phyloP scores from a whole-genome alignment of 2,797 vertebrate species.

The Propithecus perrieri region DNA sequence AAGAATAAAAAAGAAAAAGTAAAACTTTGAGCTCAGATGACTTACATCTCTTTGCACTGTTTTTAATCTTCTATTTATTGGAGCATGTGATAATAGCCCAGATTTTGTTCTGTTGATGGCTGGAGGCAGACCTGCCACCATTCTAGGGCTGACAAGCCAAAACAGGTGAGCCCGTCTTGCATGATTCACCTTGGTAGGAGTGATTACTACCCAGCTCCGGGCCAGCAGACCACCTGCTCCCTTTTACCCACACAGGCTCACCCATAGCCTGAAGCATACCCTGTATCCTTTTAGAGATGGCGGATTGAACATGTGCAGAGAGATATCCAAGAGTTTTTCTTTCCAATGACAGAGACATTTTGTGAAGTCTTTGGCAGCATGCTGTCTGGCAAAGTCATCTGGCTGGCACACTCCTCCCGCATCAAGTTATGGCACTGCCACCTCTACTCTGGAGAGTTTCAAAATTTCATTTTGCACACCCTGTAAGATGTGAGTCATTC shows the following conservation, averaged over 20 bases:
- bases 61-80: slow-evolving; percentile 59
- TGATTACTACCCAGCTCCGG: background rate
- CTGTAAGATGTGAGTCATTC: slow-evolving; percentile 84
- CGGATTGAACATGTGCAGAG: background rate
- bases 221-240: background rate
- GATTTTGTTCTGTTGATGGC: slow-evolving; percentile 39
- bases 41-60: slow-evolving; percentile 66
- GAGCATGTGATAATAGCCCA: slow-evolving; percentile 4
- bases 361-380: slow-evolving; percentile 56
- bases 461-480: slow-evolving; percentile 76
- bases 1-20: slow-evolving; percentile 40
- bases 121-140: slow-evolving; percentile 7
- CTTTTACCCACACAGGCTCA: background rate
- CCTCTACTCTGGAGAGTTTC: slow-evolving; percentile 74
- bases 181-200: slow-evolving; percentile 32
- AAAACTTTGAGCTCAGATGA: slow-evolving; percentile 51
- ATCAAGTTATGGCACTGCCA: slow-evolving; percentile 75
- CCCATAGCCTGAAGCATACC: background rate
- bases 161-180: slow-evolving; percentile 31
- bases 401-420: slow-evolving; percentile 63
- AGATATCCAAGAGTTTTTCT: background rate
- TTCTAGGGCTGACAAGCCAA: slow-evolving; percentile 39
- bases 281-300: slow-evolving; percentile 42
- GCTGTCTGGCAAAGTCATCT: slow-evolving; percentile 58
- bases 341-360: slow-evolving; percentile 61